Percentiles rank a stretch among this genome's conserved stretches.
Evolutionary conservation across 92 coral and sea anemone genomes (phyloP).

Genomic region (Micromussa lordhowensis): DNA sequence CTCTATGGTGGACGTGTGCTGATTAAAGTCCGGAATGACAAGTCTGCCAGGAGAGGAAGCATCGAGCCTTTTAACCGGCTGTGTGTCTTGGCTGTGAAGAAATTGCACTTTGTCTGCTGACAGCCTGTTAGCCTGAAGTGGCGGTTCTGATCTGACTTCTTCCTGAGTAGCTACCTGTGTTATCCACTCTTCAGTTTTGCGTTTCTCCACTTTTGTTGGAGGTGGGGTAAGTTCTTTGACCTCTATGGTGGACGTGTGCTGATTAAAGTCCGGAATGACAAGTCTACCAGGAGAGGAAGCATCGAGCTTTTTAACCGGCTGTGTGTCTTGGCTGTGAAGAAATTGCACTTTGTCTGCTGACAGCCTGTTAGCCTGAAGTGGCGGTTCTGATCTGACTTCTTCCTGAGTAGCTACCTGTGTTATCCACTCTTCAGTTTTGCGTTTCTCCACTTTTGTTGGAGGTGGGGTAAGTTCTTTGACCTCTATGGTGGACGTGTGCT

Average conservation of each 20-base stretch:
- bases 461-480: not conserved
- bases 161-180: not conserved
- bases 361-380: not conserved
- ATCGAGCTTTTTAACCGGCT: not conserved
- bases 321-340: not conserved
- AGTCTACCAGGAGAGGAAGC: not conserved
- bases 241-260: not conserved
- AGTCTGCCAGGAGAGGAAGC: not conserved
- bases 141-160: slow-evolving; percentile 3
- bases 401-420: not conserved
- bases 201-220: not conserved
- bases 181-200: slow-evolving; percentile 4
- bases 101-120: not conserved
- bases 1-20: not conserved
- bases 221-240: not conserved
- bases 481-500: not conserved
- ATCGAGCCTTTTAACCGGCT: not conserved
- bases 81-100: not conserved
- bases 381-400: slow-evolving; percentile 16
- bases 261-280: not conserved
- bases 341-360: not conserved
- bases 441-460: not conserved
- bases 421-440: slow-evolving; percentile 3
- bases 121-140: not conserved
- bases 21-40: slow-evolving; percentile 6